Evolutionary conservation across 2,113 vertebrate genomes (phyloP), one percentile per base, ranked within the genome.

Genomic region (Climacteris rufus): DNA sequence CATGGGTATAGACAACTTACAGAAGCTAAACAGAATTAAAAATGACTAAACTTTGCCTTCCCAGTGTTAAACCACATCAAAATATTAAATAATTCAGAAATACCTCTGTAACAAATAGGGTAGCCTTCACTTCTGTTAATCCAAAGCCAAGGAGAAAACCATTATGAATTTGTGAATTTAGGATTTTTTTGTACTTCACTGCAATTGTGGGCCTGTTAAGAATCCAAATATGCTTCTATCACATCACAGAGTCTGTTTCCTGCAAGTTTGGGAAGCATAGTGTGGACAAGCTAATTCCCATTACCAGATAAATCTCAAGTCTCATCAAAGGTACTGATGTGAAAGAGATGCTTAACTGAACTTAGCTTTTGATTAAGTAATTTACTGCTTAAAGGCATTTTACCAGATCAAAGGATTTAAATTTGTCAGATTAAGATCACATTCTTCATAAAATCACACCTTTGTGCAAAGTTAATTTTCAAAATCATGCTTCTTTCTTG

Each of bases 361-460:
- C 5, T 24, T 3, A 31, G 20, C 7, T 77, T 71, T 93, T 76
- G 21, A 57, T 79, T 9, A 30, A 21, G 24, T 42, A 37, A 64
- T 1, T 72, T 63, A 22, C 15, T 33, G 31, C 42, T 89, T 72
- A 59, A 22, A 50, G 53, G 49, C 23, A 50, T 77, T 87, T 72
- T 76, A 85, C 22, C 59, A 80, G 39, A 60, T 18, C 30, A 84
- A 90, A 81, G 30, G 25, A 78, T 56, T 79, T 37, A n/a, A 71
- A 63, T 28, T 50, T 0, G 0, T 31, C 53, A 24, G 5, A 50
- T 76, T 22, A 83, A 12, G 28, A 50, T 24, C 19, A 21, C 3
- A 16, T 22, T 84, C 22, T 66, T 61, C 7, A 20, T 13, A 89
- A 75, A 75, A 83, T 44, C 66, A 57, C 31, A 76, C 7, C 14